These are phyloP conservation scores for Chloromyia formosa DNA, from an alignment of 2,888 invertebrate genomes.

Conservation along the genomic window DNA sequence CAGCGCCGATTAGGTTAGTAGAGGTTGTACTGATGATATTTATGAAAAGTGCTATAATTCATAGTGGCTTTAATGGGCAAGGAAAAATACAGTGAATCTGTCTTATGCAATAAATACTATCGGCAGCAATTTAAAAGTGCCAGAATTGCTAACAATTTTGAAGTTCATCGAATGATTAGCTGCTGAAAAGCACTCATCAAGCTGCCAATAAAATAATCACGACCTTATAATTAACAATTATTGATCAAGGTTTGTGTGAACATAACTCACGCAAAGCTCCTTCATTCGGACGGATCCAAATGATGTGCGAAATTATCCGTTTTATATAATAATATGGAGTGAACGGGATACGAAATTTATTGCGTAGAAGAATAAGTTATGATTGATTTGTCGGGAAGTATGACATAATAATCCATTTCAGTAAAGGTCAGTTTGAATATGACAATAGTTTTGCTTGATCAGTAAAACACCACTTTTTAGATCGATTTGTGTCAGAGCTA, in stretches of 20 bases:
- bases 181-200: slow-evolving; percentile 23
- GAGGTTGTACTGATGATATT: slow-evolving; percentile 6
- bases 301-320: not conserved
- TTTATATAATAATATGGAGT: no score
- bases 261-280: not conserved
- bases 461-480: no score
- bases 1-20: no score
- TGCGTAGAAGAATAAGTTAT: no score
- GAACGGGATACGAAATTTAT: no score
- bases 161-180: not conserved
- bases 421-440: no score
- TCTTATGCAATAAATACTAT: slow-evolving; percentile 9
- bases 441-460: no score
- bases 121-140: not conserved
- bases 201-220: slow-evolving; percentile 29
- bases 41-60: slow-evolving; percentile 27
- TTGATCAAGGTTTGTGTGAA: slow-evolving; percentile 3
- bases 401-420: no score
- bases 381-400: no score
- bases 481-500: no score
- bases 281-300: not conserved
- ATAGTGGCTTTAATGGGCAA: not conserved
- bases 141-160: not conserved
- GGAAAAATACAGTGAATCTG: not conserved
- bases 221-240: slow-evolving; percentile 15